Evolutionary conservation across 92 coral and sea anemone species (phyloP).

Genomic region (Phenganax stokvisi): DNA sequence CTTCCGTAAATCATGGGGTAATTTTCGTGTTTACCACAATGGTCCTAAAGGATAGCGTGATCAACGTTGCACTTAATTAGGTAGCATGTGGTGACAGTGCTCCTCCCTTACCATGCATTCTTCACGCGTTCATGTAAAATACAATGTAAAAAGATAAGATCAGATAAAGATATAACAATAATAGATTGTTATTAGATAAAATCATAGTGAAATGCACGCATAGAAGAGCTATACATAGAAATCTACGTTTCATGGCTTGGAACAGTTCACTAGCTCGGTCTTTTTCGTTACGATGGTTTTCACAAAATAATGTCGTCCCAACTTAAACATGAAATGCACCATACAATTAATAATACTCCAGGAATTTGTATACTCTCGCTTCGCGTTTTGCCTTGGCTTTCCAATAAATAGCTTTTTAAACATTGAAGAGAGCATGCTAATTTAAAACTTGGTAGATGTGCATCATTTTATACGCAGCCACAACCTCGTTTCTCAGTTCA

Average conservation of each 20-base stretch:
- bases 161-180: neutral
- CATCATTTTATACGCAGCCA: too few species aligned
- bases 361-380: too few species aligned
- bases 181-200: neutral
- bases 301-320: too few species aligned
- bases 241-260: neutral
- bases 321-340: too few species aligned
- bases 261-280: too few species aligned
- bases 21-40: neutral
- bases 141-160: neutral
- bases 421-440: too few species aligned
- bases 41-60: neutral
- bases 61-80: neutral
- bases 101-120: neutral
- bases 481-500: too few species aligned
- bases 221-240: neutral
- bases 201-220: neutral
- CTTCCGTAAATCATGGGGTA: neutral
- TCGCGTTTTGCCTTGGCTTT: too few species aligned
- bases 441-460: too few species aligned
- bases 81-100: slow-evolving; percentile 9
- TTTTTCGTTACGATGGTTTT: too few species aligned
- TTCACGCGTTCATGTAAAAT: neutral
- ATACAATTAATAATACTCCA: too few species aligned
- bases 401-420: too few species aligned